Evolutionary conservation across 2,888 invertebrate genomes (phyloP).

Genomic region (Dendrolimus pini): DNA sequence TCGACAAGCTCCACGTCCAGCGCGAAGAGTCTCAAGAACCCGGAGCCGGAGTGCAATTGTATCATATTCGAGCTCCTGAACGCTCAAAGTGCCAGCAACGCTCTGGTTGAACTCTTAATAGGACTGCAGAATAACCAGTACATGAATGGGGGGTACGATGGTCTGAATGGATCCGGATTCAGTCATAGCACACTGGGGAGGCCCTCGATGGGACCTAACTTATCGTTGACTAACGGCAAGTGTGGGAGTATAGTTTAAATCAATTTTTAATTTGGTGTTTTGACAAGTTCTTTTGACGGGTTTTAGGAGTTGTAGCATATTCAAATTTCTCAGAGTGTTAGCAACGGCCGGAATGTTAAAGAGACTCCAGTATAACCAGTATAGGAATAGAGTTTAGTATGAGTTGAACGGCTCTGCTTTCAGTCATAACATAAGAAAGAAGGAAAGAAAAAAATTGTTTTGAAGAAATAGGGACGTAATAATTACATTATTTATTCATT

Average conservation of each 20-base stretch:
- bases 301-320: too few species aligned
- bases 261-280: constrained; percentile 1
- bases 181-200: constrained; percentile 48
- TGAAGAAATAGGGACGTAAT: too few species aligned
- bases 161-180: constrained; percentile 31
- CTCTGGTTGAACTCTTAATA: constrained; percentile 60
- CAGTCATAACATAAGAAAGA: too few species aligned
- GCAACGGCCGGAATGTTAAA: too few species aligned
- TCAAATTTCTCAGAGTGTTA: too few species aligned
- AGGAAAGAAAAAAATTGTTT: too few species aligned
- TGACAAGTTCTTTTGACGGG: too few species aligned
- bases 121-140: constrained; percentile 67
- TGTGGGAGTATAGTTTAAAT: constrained; percentile 64
- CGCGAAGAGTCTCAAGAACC: constrained; percentile 43
- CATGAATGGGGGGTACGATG: constrained; percentile 57
- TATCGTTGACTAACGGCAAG: constrained; percentile 63
- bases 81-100: constrained; percentile 63
- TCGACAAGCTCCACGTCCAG: constrained; percentile 44
- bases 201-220: constrained; percentile 42
- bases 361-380: too few species aligned
- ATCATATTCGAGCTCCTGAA: constrained; percentile 61
- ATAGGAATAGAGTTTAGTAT: too few species aligned
- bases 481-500: too few species aligned
- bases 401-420: too few species aligned
- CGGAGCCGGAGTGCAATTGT: constrained; percentile 67